Percentiles rank a stretch among this genome's conserved stretches.
Conservation (phyloP, 2,113 vertebrate genomes). For the western clawed frog (Xenopus tropicalis) region UCB_Xtro_10.0 CM004447.2:112764501-112765000, state of each 20-base stretch:
- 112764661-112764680: no score
- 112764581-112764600: no score
- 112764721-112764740: neutral
- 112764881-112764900: slow-evolving; percentile 27
- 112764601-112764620: no score
- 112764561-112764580: no score
- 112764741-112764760: slow-evolving; percentile 38
- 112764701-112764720: no score
- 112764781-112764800: slow-evolving; percentile 41
- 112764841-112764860: slow-evolving; percentile 32
- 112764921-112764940: slow-evolving; percentile 30
- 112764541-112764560: no score
- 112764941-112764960: slow-evolving; percentile 34
- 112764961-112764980: slow-evolving; percentile 30
- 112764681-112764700: no score
- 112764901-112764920: slow-evolving; percentile 13
- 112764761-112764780: neutral
- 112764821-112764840: slow-evolving; percentile 33
- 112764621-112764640: no score
- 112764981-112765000: slow-evolving; percentile 19
- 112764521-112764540: no score
- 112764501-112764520: no score
- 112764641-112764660: no score
- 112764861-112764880: slow-evolving; percentile 19
- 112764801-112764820: neutral